Conservation (phyloP, 2,888 invertebrate genomes). For the Calameuta filiformis region DNA sequence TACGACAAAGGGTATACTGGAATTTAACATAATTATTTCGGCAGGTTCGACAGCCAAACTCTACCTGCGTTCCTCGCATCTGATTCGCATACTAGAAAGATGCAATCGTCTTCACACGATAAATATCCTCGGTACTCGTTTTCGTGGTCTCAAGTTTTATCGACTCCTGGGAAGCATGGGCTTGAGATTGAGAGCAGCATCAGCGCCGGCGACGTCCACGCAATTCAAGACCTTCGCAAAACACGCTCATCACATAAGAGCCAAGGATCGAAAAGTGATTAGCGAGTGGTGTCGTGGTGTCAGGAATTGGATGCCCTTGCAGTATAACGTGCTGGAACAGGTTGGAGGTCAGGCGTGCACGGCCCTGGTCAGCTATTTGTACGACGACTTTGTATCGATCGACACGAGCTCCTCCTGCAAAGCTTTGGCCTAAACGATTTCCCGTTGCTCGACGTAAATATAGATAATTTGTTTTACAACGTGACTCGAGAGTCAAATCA, state of each 20-base stretch:
- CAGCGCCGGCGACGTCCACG: constrained; percentile 31
- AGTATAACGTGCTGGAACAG: constrained; percentile 37
- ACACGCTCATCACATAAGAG: constrained; percentile 38
- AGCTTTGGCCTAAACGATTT: neutral
- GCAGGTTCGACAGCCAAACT: constrained; percentile 42
- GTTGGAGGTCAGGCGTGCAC: constrained; percentile 12
- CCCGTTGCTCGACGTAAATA: neutral
- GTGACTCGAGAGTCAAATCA: neutral
- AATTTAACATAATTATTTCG: neutral
- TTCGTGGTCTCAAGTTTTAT: constrained; percentile 52
- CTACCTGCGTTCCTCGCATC: constrained; percentile 42
- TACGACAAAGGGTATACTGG: constrained; percentile 3
- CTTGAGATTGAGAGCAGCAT: constrained; percentile 33
- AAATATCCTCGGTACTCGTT: constrained; percentile 40
- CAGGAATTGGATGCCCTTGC: constrained; percentile 42
- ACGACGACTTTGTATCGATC: constrained; percentile 33
- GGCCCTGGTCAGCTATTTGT: constrained; percentile 41
- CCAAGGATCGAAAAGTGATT: constrained; percentile 36
- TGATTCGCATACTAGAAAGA: constrained; percentile 49
- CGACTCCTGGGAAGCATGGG: constrained; percentile 43
- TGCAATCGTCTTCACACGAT: constrained; percentile 50
- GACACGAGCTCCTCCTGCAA: constrained; percentile 9
- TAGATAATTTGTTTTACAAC: neutral
- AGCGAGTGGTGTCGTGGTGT: constrained; percentile 28
- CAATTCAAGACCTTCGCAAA: constrained; percentile 46